Evolutionary conservation across 2,888 invertebrate genomes (phyloP), one percentile per base, ranked within the genome.

Genomic region (Plemyria rubiginata): DNA sequence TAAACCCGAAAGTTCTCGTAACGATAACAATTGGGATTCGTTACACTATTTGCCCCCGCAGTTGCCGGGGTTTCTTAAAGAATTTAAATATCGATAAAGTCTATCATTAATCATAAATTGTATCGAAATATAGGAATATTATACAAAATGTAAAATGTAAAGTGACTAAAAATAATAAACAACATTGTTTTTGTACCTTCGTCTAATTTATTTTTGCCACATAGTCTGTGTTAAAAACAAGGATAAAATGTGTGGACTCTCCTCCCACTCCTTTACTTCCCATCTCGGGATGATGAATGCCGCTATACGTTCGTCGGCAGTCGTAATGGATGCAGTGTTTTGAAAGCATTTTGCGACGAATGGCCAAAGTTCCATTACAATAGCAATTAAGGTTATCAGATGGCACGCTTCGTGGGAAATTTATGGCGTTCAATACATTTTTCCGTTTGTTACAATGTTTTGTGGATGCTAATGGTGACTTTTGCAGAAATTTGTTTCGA

Each of bases 1-100:
- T 3, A 49, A 32, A 15, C n/a, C 41, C 12, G 22, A 36, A 53
- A 48, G 15, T 41, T 5, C 15, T 9, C 13, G 38, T 45, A 45
- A 49, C 16, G 11, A 56, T 16, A 55, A 56, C 4, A 56, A 67
- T 59, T 81, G 78, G 79, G 79, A 86, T 70, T 81, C 85, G 9
- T 71, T 88, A 40, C 72, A 77, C 16, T 80, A 66, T 66, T 69
- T 89, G 51, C 86, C 86, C 2, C 87, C 82, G 0, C 90, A 89
- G 63, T 70, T 90, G 29, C 90, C 90, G 7, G 57, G 70, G 8
- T 89, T 89, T 73, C 73, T 88, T 36, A 70, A 65, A 65, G 69
- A 79, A 64, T 61, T 78, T 12, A 68, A 16, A 22, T 74, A 74
- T 66, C 49, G 55, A 13, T 72, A 63, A 40, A 6, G 13, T 38